A percentile compares a stretch with the other conserved stretches of the same genome.
Conservation (phyloP, 2,113 vertebrate genomes). For the Eclectus roratus region DNA sequence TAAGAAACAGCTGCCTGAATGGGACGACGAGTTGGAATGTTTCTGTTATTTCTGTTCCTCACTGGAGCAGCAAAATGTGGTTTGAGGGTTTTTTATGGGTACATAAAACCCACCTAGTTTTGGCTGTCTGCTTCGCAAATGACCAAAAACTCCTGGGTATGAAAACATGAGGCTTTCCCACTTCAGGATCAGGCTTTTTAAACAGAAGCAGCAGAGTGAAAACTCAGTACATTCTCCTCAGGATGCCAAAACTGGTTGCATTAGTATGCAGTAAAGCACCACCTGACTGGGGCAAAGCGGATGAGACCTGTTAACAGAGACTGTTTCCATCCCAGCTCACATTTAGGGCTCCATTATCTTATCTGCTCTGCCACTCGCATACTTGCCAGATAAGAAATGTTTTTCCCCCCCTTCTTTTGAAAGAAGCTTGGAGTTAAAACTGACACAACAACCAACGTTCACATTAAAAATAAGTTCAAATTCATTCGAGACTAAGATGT, state of each 20-base stretch:
- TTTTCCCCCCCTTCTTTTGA: background rate
- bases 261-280: constrained; percentile 40
- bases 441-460: background rate
- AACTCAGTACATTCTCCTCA: background rate
- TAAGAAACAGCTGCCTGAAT: background rate
- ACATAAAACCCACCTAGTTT: background rate
- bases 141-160: background rate
- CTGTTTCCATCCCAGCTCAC: constrained; percentile 65
- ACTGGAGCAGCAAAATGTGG: background rate
- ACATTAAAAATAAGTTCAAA: background rate
- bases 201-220: background rate
- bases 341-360: constrained; percentile 67
- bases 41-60: background rate
- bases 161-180: background rate
- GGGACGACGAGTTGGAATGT: background rate
- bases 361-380: constrained; percentile 55
- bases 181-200: background rate
- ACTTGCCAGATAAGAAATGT: constrained; percentile 55
- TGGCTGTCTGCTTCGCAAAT: background rate
- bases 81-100: background rate
- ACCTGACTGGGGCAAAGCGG: background rate
- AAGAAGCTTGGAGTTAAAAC: background rate
- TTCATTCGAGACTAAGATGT: background rate
- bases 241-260: background rate
- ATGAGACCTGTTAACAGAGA: constrained; percentile 54